Base-by-base conservation (phyloP, 1,140 invertebrate genomes). In the Apis florea region DNA sequence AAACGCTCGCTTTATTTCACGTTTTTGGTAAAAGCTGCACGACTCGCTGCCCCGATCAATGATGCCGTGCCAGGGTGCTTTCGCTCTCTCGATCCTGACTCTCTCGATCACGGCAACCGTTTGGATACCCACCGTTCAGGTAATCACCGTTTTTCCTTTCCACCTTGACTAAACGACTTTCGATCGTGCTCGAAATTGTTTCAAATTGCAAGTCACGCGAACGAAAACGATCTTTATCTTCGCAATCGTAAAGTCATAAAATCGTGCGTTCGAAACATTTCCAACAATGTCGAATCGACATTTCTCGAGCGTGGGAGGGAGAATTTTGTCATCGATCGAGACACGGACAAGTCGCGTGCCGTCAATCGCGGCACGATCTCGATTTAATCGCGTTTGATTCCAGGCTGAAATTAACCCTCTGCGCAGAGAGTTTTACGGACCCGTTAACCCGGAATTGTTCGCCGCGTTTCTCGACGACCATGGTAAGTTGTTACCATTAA, bases 401-500 rank as follows among this genome's bases (percentile, higher is more conserved):
- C 83, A 89, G 66, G 54, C 47, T 47, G 82, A 73, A 26, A n/a
- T 58, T 12, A 86, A 70, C n/a, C 21, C 24, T 5, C 0, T 82
- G 49, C 81, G 83, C 54, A 66, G 77, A 0, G 81, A 85, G 5
- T 40, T 79, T 11, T 89, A 87, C 66, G 70, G 61, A 5, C 54
- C 84, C 15, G 66, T 71, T 8, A 70, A 51, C 0, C 51, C 73
- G 5, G 70, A 89, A 40, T 49, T 69, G 9, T 24, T 89, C 2
- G 69, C 63, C 3, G 88, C 80, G 47, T 84, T 85, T 10, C 67
- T 80, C 59, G 73, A 90, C 15, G 85, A 83, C 51, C 87, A 79
- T 12, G 83, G 89, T 90, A 69, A 89, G 89, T 83, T 40, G 89
- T 83, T 40, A 40, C 2, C 31, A 31, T 31, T 40, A 40, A 40